Evolutionary conservation across 2,113 vertebrate genomes (phyloP).

Genomic region (Leptobrachium ailaonicum): DNA sequence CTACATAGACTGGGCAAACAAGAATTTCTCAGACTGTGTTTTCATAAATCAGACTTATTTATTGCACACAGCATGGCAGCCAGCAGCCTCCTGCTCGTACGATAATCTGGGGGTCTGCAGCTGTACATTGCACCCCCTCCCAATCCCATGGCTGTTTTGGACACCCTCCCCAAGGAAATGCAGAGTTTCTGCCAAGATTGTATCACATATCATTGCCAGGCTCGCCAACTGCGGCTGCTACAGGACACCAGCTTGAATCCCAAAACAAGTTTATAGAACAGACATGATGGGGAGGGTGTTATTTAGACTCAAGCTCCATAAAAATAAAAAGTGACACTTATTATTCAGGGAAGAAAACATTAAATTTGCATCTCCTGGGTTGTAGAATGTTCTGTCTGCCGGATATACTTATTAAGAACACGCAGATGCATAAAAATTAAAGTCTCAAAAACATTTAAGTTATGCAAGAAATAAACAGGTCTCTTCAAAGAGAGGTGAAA

Average conservation of each 20-base stretch:
- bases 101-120: slow-evolving; percentile 45
- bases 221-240: slow-evolving; percentile 32
- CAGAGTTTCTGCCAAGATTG: slow-evolving; percentile 39
- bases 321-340: not conserved
- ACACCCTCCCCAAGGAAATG: slow-evolving; percentile 42
- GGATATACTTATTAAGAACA: too few species aligned
- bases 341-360: not conserved
- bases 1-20: not conserved
- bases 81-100: slow-evolving; percentile 29
- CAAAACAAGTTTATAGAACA: slow-evolving; percentile 25
- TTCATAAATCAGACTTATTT: slow-evolving; percentile 20
- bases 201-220: slow-evolving; percentile 40
- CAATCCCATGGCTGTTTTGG: slow-evolving; percentile 30
- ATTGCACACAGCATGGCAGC: slow-evolving; percentile 11
- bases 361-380: too few species aligned
- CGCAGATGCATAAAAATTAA: too few species aligned
- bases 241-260: slow-evolving; percentile 39
- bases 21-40: slow-evolving; percentile 4
- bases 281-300: slow-evolving; percentile 4
- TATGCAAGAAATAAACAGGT: too few species aligned
- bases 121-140: slow-evolving; percentile 40
- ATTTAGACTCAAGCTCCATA: slow-evolving; percentile 6
- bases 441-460: too few species aligned
- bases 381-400: too few species aligned
- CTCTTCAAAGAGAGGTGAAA: too few species aligned